A percentile compares a stretch with the other conserved stretches of the same genome.
Evolutionary conservation across 2,797 vertebrate genomes (phyloP).

Genomic region (Eleutherodactylus coqui): DNA sequence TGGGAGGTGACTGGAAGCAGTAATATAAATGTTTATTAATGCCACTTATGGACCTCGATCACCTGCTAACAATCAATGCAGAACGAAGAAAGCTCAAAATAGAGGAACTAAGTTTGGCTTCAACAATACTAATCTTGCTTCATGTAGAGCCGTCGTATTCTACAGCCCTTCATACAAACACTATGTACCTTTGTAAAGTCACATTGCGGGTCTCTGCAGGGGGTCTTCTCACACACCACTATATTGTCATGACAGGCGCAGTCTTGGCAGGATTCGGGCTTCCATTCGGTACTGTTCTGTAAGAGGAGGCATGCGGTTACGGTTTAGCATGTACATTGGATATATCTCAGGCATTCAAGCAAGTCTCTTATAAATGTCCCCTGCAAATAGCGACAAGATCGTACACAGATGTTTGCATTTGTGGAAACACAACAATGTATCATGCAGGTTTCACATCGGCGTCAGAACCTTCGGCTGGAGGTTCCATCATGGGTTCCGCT

Average conservation of each 20-base stretch:
- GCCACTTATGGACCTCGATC: no score
- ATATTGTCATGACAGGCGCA: conserved; percentile 82
- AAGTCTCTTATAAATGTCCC: not conserved
- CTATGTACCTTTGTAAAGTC: conserved; percentile 89
- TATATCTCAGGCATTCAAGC: not conserved
- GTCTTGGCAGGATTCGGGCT: conserved; percentile 84
- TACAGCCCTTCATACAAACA: no score
- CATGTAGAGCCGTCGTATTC: no score
- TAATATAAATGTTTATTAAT: no score
- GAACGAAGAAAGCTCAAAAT: not conserved
- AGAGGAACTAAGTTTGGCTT: not conserved
- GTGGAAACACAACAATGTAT: no score
- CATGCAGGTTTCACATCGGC: no score
- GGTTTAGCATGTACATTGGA: not conserved
- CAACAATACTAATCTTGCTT: no score
- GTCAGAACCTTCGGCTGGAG: no score
- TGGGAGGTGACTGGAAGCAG: no score
- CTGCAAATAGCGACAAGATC: not conserved
- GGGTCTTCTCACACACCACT: conserved; percentile 77
- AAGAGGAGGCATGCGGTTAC: conserved; percentile 47
- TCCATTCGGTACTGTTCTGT: conserved; percentile 90
- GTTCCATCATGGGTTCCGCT: no score
- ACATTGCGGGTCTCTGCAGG: conserved; percentile 85
- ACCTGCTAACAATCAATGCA: no score
- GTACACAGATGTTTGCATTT: no score